Evolutionary conservation across 1,140 invertebrate species (phyloP).

Genomic region (Ceratosolen fusciceps): DNA sequence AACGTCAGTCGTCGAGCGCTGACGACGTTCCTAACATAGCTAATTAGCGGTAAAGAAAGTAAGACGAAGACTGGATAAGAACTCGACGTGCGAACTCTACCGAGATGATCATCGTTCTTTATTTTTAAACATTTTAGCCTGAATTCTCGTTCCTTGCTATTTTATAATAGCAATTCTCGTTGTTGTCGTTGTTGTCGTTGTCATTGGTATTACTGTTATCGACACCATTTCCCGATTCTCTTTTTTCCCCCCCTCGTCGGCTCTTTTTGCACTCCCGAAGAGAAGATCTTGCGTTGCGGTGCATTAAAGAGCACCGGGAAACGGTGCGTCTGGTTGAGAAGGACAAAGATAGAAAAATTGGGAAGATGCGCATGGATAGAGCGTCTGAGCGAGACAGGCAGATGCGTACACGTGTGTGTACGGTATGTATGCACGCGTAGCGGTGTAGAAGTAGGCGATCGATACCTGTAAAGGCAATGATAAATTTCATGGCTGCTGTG

Average conservation of each 20-base stretch:
- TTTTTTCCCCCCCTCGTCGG: too few relatives aligned
- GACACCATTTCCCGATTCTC: too few relatives aligned
- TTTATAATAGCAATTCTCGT: background rate
- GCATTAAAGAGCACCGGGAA: too few relatives aligned
- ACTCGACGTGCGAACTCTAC: background rate
- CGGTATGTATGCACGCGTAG: too few relatives aligned
- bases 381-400: too few relatives aligned
- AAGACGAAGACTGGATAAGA: background rate
- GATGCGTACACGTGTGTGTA: too few relatives aligned
- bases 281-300: background rate
- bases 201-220: too few relatives aligned
- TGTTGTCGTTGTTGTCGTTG: background rate
- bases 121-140: background rate
- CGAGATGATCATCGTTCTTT: too few relatives aligned
- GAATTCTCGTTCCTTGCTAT: background rate
- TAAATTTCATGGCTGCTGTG: too few relatives aligned
- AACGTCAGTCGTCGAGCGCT: background rate
- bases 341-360: background rate
- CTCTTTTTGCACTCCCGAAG: too few relatives aligned
- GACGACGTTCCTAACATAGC: conserved; percentile 14
- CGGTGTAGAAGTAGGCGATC: too few relatives aligned
- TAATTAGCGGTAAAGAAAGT: conserved; percentile 27
- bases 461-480: too few relatives aligned
- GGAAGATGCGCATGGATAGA: background rate
- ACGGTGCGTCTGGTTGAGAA: background rate